These are phyloP conservation scores for Choristoneura rosaceana DNA, from an alignment of 2,888 invertebrate species.

Conservation along the genomic window DNA sequence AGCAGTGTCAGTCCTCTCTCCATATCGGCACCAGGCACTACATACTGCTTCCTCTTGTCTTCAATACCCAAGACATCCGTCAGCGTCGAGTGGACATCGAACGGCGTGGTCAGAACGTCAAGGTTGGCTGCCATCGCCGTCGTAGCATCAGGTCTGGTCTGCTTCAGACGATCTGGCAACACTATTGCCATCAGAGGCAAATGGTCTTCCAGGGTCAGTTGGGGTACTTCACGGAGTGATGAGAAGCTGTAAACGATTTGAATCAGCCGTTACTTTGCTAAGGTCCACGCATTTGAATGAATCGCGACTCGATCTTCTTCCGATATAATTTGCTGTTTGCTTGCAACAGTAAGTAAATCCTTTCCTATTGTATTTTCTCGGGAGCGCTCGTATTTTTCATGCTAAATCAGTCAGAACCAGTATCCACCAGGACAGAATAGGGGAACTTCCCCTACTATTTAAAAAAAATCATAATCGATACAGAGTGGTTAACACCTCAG, in stretches of 20 bases:
- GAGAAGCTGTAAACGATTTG: conserved; percentile 86
- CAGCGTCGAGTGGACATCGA: conserved; percentile 88
- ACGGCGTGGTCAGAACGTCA: conserved; percentile 90
- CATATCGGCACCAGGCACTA: background rate
- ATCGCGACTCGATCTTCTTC: no score
- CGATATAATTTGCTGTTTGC: no score
- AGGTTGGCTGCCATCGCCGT: conserved; percentile 87
- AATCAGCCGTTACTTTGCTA: no score
- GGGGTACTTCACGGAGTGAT: conserved; percentile 90
- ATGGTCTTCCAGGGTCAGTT: conserved; percentile 94
- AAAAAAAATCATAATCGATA: no score
- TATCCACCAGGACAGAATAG: no score
- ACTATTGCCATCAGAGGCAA: conserved; percentile 92
- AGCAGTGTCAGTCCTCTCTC: conserved; percentile 12
- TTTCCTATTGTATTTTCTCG: no score
- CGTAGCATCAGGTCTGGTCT: conserved; percentile 85
- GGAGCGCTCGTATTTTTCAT: no score
- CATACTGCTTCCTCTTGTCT: background rate
- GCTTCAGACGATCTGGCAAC: conserved; percentile 89
- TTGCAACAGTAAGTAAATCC: no score
- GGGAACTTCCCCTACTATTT: no score
- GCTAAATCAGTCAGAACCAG: no score
- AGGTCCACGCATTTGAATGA: no score
- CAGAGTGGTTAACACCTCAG: no score
- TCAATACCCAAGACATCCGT: conserved; percentile 7